phyloP scores from a whole-genome alignment of 2,113 vertebrate species.

The Grus americana region DNA sequence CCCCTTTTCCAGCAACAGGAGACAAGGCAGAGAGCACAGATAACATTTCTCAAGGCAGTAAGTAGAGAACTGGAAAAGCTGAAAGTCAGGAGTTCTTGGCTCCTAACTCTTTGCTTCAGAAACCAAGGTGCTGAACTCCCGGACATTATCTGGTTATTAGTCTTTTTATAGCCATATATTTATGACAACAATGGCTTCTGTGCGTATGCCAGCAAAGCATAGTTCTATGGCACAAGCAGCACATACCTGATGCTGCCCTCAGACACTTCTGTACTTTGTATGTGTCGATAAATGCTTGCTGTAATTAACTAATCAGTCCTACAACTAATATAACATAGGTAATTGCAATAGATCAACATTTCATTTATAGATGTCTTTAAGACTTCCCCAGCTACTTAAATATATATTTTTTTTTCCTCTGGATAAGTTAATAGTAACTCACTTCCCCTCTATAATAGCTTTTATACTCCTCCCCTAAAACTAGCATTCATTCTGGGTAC shows the following conservation, averaged over 20 bases:
- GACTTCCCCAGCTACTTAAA: background rate
- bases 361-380: background rate
- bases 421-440: background rate
- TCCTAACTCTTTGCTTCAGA: conserved; percentile 16
- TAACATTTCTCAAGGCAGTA: conserved; percentile 10
- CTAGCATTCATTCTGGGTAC: background rate
- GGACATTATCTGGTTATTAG: background rate
- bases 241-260: background rate
- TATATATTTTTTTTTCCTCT: background rate
- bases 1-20: background rate
- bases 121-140: background rate
- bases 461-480: background rate
- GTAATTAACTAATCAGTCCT: background rate
- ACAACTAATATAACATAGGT: background rate
- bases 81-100: background rate
- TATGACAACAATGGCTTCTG: conserved; percentile 5
- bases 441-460: background rate
- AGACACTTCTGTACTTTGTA: background rate
- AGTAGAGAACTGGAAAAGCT: background rate
- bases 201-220: conserved; percentile 22
- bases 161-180: background rate
- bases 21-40: conserved; percentile 3
- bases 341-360: background rate
- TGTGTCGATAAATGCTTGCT: background rate
- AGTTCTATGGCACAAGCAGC: background rate